Evolutionary conservation across 1,140 invertebrate species (phyloP).

Genomic region (Hormaphis cornu): DNA sequence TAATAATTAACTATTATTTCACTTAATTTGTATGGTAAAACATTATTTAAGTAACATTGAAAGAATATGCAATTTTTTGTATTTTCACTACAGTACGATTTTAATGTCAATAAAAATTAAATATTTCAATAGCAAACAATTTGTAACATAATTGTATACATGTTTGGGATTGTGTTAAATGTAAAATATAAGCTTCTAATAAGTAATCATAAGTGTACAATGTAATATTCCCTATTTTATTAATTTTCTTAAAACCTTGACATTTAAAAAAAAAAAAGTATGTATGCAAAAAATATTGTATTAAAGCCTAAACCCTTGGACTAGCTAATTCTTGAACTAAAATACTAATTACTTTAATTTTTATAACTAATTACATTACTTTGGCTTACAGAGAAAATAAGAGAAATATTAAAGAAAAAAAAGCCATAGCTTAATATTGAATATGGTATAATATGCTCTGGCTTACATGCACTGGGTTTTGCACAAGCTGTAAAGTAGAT

Average conservation of each 20-base stretch:
- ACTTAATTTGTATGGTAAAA: no score
- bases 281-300: neutral
- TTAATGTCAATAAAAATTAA: neutral
- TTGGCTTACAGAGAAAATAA: neutral
- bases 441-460: neutral
- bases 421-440: no score
- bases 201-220: no score
- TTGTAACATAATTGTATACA: neutral
- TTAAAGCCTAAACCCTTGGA: slow-evolving; percentile 25
- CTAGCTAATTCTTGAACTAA: neutral
- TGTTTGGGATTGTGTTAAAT: neutral
- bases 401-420: neutral
- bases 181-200: neutral
- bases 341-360: neutral
- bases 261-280: neutral
- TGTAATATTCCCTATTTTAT: neutral
- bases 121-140: neutral
- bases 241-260: neutral
- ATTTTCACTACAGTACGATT: no score
- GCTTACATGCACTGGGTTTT: neutral
- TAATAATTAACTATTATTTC: no score
- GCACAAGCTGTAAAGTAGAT: slow-evolving; percentile 3
- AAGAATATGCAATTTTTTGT: no score
- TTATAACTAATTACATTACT: neutral
- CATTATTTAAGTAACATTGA: no score